Conservation (phyloP, 2,888 invertebrate genomes). For the Cactoblastis cactorum region DNA sequence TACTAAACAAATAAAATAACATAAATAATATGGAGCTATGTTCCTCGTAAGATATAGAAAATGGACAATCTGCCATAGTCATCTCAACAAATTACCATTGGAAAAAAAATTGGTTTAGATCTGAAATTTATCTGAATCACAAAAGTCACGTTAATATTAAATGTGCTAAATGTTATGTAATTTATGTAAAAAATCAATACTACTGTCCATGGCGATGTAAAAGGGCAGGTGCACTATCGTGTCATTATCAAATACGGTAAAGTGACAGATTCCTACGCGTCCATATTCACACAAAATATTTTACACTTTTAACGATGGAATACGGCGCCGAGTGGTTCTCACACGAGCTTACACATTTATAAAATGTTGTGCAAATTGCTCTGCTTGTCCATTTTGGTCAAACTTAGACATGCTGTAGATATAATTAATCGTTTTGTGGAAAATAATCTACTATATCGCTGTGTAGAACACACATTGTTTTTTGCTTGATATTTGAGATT, state of each 20-base stretch:
- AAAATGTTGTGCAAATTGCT: constrained; percentile 1
- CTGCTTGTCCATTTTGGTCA: not conserved
- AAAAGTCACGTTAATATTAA: too few relatives aligned
- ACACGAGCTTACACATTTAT: not conserved
- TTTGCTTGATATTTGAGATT: too few relatives aligned
- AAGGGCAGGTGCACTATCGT: not conserved
- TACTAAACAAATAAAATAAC: constrained; percentile 13
- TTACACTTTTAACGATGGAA: not conserved
- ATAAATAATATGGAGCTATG: too few relatives aligned
- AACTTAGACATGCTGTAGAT: not conserved
- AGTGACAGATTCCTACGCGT: constrained; percentile 2
- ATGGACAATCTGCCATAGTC: too few relatives aligned
- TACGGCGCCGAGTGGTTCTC: constrained; percentile 2
- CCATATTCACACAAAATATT: constrained; percentile 3
- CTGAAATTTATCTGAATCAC: too few relatives aligned
- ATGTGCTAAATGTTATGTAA: not conserved
- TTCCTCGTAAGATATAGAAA: too few relatives aligned
- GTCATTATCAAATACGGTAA: not conserved
- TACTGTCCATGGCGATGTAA: not conserved
- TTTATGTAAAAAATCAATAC: not conserved
- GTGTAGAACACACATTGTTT: too few relatives aligned
- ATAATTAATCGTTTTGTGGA: not conserved
- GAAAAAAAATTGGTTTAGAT: too few relatives aligned
- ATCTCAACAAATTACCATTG: too few relatives aligned
- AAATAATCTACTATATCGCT: too few relatives aligned